Evolutionary conservation across 2,113 vertebrate species (phyloP).

Genomic region (Oncorhynchus nerka): DNA sequence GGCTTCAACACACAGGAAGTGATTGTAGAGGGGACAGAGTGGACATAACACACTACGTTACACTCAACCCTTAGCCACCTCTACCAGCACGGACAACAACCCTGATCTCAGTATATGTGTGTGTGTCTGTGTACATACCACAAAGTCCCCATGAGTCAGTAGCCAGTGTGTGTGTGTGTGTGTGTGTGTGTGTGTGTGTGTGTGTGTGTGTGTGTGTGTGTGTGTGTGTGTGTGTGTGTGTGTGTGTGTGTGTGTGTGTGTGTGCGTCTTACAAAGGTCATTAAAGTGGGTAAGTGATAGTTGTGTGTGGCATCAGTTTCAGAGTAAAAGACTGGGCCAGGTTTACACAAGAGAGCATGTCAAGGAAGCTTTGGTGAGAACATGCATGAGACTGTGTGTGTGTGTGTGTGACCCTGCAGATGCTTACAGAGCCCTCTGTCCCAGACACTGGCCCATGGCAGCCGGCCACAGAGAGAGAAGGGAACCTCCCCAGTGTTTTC

Average conservation of each 20-base stretch:
- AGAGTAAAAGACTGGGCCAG: background rate
- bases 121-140: background rate
- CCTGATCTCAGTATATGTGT: background rate
- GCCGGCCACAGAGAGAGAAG: background rate
- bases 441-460: background rate
- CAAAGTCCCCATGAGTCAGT: background rate
- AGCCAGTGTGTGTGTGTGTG: background rate
- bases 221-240: background rate
- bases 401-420: conserved; percentile 5
- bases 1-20: background rate
- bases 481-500: background rate
- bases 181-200: background rate
- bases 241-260: background rate
- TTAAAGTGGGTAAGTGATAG: background rate
- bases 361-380: too few species aligned
- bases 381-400: background rate
- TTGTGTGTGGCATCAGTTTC: background rate
- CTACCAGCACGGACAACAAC: background rate
- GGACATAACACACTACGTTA: background rate
- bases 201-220: background rate
- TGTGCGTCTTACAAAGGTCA: too few species aligned
- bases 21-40: background rate
- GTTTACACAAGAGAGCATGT: too few species aligned
- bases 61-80: background rate
- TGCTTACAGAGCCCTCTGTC: conserved; percentile 25